Percentiles rank a stretch among this genome's conserved stretches.
Evolutionary conservation across 2,888 invertebrate genomes (phyloP).

Genomic region (Brenthis daphne): DNA sequence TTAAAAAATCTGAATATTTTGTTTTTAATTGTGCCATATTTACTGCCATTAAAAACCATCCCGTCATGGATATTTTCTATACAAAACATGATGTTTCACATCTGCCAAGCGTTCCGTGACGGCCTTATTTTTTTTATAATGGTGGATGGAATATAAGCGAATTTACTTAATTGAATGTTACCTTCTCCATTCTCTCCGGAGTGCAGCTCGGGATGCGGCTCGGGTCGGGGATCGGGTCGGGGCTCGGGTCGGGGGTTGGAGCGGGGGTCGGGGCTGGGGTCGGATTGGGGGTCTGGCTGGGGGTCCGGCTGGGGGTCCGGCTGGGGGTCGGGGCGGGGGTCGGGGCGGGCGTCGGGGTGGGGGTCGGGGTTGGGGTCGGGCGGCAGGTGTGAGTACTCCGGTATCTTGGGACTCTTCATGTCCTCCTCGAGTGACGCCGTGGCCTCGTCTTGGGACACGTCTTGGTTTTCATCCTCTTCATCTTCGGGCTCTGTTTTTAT

Average conservation of each 20-base stretch:
- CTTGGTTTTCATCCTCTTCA: conserved; percentile 44
- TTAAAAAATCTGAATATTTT: too few relatives aligned
- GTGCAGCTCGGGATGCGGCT: conserved; percentile 1
- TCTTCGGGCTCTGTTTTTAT: conserved; percentile 55
- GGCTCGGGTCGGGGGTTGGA: not conserved
- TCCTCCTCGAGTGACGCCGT: conserved; percentile 52
- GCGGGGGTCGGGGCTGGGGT: conserved; percentile 5
- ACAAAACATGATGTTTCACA: too few relatives aligned
- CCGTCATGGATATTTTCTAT: too few relatives aligned
- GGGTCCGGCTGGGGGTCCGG: not conserved
- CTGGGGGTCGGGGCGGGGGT: not conserved
- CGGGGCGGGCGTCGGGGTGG: not conserved
- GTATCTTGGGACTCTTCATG: conserved; percentile 64
- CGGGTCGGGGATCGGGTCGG: not conserved
- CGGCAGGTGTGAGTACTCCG: conserved; percentile 71
- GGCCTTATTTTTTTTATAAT: too few relatives aligned
- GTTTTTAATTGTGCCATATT: too few relatives aligned
- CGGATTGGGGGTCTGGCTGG: too few relatives aligned
- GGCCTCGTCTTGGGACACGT: conserved; percentile 43
- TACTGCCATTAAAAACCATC: too few relatives aligned
- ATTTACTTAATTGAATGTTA: not conserved
- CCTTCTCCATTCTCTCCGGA: conserved; percentile 11
- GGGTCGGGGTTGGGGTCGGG: conserved; percentile 58
- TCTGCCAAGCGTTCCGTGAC: too few relatives aligned
- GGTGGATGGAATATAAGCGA: too few relatives aligned